phyloP scores from a whole-genome alignment of 2,888 invertebrate genomes.

The Gonocerus acuteangulatus region DNA sequence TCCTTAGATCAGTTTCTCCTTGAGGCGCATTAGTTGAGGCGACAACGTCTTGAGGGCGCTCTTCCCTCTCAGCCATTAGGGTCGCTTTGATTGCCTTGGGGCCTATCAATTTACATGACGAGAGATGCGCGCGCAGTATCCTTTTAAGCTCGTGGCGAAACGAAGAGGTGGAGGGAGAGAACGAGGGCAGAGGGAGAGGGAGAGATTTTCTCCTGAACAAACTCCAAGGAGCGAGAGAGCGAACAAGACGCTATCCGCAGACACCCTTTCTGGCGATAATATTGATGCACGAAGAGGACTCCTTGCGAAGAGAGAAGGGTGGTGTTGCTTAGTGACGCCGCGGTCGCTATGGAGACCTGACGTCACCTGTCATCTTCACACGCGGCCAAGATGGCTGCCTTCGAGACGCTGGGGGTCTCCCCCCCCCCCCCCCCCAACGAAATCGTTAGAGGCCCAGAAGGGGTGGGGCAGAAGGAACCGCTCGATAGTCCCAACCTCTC shows the following conservation, averaged over 20 bases:
- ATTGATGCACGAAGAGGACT: too few species aligned
- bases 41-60: too few species aligned
- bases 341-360: conserved; percentile 33
- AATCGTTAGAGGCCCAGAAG: conserved; percentile 9
- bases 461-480: conserved; percentile 18
- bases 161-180: conserved; percentile 27
- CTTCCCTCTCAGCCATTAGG: neutral
- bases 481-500: conserved; percentile 13
- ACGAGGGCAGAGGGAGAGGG: neutral
- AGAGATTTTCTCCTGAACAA: neutral
- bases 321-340: conserved; percentile 32
- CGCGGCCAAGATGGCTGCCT: conserved; percentile 28
- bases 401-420: conserved; percentile 13
- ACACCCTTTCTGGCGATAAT: too few species aligned
- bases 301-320: conserved; percentile 1
- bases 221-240: too few species aligned
- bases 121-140: too few species aligned
- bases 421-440: conserved; percentile 12
- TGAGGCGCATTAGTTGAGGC: too few species aligned
- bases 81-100: conserved; percentile 13
- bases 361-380: conserved; percentile 37
- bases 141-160: neutral
- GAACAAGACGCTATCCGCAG: too few species aligned
- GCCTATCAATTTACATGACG: conserved; percentile 30
- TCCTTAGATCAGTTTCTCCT: too few species aligned